Base-by-base conservation (phyloP, 2,113 vertebrate species). In the Eleginops maclovinus region DNA sequence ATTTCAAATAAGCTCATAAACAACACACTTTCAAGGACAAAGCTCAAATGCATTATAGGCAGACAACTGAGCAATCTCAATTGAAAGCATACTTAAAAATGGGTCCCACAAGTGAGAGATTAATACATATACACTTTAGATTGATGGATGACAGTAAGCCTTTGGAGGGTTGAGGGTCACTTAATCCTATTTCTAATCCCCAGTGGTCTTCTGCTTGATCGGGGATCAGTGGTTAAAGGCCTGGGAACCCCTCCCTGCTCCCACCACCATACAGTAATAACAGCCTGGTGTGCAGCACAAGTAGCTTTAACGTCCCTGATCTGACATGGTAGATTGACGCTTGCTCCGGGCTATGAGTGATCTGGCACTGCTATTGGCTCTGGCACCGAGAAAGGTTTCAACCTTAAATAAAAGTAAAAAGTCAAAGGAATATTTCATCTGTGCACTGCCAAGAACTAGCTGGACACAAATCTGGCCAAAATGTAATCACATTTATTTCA, bases 101-200 rank as follows among this genome's bases (percentile, higher is more conserved):
- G 46, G 61, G 72, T 84, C 65, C 53, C 61, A 74, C 50, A 62
- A 73, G 46, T 73, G 54, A 53, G 19, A 74, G 64, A 82, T 78
- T 75, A 76, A 73, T 83, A 72, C 72, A 71, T 67, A 68, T 70
- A 77, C 61, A 58, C 73, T 81, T 60, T 67, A 67, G 60, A 81
- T 83, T 63, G 77, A 75, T 79, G 65, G 26, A 83, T 84, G 71
- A 49, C 73, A 63, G 71, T 86, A 77, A 85, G 66, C 72, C 49
- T 21, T 47, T 68, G 70, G 72, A 63, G 67, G 81, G 74, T 72
- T n/a, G 66, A 65, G 82, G 83, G 84, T 91, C 86, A 87, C 73
- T 72, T 87, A 92, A 93, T 91, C 85, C 84, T 71, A 63, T 87
- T 59, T 83, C 87, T 92, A 91, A 93, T 91, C 85, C 82, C 75